These are phyloP conservation scores for Daubentonia madagascariensis DNA, from an alignment of 2,113 vertebrate species.

Conservation along the genomic window DNA sequence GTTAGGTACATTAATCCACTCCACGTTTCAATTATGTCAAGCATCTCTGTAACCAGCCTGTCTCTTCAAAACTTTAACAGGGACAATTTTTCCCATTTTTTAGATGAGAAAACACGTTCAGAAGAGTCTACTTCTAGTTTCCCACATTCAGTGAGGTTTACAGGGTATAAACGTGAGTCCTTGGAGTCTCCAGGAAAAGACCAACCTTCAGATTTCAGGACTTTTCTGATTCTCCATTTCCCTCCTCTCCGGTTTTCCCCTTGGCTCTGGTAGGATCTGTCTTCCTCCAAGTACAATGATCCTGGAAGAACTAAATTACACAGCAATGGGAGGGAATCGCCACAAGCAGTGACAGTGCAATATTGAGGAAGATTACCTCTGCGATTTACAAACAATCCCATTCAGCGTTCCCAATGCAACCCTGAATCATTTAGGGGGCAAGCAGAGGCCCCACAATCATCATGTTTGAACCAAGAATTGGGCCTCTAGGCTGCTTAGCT, in stretches of 20 bases:
- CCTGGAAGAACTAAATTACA: neutral
- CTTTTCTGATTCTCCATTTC: neutral
- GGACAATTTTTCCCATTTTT: neutral
- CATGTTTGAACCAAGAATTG: neutral
- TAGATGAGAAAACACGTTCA: neutral
- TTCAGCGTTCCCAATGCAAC: neutral
- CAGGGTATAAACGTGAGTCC: neutral
- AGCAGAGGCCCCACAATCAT: neutral
- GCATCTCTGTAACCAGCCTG: neutral
- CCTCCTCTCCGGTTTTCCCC: neutral
- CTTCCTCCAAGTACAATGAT: neutral
- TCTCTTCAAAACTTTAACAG: neutral
- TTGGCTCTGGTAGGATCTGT: neutral
- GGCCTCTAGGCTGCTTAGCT: neutral
- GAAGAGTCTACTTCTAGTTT: neutral
- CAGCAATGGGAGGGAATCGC: neutral
- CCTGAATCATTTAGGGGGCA: neutral
- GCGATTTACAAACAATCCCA: neutral
- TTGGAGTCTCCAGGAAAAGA: neutral
- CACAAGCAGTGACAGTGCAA: neutral
- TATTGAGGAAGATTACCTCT: neutral
- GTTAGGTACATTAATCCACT: neutral
- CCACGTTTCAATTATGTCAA: neutral
- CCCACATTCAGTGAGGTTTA: too few species aligned
- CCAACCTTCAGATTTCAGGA: neutral